Evolutionary conservation across 2,888 invertebrate species (phyloP).

Genomic region (Pristionchus entomophagus): DNA sequence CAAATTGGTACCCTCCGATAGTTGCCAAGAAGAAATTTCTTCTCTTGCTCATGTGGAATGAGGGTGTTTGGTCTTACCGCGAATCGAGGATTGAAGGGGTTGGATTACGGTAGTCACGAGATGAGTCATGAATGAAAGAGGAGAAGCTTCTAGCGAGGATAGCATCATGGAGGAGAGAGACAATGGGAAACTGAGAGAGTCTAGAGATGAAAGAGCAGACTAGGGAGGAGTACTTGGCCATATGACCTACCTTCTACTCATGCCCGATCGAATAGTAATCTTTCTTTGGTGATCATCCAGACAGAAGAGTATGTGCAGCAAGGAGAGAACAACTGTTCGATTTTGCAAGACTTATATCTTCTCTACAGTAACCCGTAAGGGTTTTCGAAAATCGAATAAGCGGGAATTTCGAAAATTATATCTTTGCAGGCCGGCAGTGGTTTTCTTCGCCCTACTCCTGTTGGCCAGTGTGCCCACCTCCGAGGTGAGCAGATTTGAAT

Average conservation of each 20-base stretch:
- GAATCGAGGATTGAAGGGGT: neutral
- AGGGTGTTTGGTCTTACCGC: neutral
- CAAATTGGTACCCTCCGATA: neutral
- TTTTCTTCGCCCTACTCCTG: neutral
- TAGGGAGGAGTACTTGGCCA: too few species aligned
- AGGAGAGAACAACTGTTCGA: too few species aligned
- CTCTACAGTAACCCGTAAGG: neutral
- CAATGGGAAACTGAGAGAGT: neutral
- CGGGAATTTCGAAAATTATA: neutral
- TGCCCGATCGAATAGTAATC: too few species aligned
- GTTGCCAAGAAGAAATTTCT: too few species aligned
- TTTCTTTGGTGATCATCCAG: too few species aligned
- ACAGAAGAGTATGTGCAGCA: too few species aligned
- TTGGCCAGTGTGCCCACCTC: slow-evolving; percentile 1
- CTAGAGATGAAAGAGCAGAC: neutral
- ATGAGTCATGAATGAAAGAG: slow-evolving; percentile 5
- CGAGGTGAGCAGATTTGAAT: neutral
- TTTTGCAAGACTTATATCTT: too few species aligned
- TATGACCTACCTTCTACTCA: too few species aligned
- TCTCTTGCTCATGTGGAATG: too few species aligned
- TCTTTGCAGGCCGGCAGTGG: slow-evolving; percentile 19
- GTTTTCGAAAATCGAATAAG: neutral
- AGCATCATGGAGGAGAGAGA: neutral
- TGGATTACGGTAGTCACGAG: slow-evolving; percentile 23
- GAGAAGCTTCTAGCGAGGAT: neutral